phyloP scores from a whole-genome alignment of 2,888 invertebrate genomes.

The Blastobasis adustella region DNA sequence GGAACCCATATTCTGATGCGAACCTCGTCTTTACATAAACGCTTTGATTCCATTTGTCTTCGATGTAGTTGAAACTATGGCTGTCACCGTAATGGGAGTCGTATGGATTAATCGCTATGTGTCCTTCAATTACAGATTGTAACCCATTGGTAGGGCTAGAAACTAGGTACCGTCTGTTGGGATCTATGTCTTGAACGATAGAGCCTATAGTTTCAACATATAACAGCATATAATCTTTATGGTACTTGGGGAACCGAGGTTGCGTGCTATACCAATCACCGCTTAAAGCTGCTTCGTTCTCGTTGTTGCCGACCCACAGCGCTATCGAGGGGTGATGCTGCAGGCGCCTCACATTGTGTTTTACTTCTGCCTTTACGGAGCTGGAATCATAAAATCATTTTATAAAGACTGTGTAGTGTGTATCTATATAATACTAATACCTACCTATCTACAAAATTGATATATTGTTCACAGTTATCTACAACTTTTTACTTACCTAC shows the following conservation, averaged over 20 bases:
- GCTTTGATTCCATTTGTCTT: constrained; percentile 86
- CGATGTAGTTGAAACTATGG: constrained; percentile 91
- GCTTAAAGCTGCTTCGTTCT: constrained; percentile 92
- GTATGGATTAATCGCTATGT: constrained; percentile 85
- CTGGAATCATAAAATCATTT: constrained; percentile 36
- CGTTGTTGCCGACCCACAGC: constrained; percentile 97
- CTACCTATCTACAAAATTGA: too few relatives aligned
- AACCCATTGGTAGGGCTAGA: constrained; percentile 95
- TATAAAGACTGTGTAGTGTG: too few relatives aligned
- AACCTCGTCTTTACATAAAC: constrained; percentile 90
- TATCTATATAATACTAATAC: too few relatives aligned
- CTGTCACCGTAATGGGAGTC: constrained; percentile 90
- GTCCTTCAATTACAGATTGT: constrained; percentile 82
- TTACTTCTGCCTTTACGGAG: constrained; percentile 83
- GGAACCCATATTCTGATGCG: constrained; percentile 96
- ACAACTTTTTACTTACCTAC: too few relatives aligned
- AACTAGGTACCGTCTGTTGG: constrained; percentile 80
- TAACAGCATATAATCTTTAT: constrained; percentile 85
- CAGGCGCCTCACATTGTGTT: constrained; percentile 86
- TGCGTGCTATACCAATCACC: constrained; percentile 85
- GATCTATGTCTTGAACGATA: constrained; percentile 77
- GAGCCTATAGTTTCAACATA: constrained; percentile 86
- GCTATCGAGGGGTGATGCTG: constrained; percentile 91
- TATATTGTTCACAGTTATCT: too few relatives aligned
- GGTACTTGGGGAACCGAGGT: constrained; percentile 70